Evolutionary conservation across 2,888 invertebrate genomes (phyloP).

Genomic region (Caenorhabditis afra): DNA sequence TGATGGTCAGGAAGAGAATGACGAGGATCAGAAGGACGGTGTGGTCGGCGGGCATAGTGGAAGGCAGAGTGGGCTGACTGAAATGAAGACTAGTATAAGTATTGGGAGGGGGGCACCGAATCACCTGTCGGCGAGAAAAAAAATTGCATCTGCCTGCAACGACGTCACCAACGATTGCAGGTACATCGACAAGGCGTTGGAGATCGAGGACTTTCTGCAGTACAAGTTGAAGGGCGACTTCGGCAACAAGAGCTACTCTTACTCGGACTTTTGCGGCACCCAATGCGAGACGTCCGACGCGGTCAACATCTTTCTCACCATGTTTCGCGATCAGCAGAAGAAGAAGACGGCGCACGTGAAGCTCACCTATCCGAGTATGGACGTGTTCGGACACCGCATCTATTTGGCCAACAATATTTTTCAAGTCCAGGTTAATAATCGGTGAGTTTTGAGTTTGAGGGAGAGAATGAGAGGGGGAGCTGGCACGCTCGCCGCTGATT

Average conservation of each 20-base stretch:
- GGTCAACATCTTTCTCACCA: constrained; percentile 78
- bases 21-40: neutral
- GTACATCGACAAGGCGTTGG: constrained; percentile 78
- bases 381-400: constrained; percentile 79
- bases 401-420: constrained; percentile 80
- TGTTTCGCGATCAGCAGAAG: constrained; percentile 77
- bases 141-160: neutral
- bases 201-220: constrained; percentile 79
- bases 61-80: no score
- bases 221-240: constrained; percentile 77
- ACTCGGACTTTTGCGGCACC: constrained; percentile 80
- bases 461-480: no score
- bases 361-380: constrained; percentile 80
- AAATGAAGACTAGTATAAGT: no score
- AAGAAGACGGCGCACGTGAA: constrained; percentile 74
- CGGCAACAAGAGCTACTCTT: constrained; percentile 72
- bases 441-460: constrained; percentile 48
- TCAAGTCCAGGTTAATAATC: constrained; percentile 76
- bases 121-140: no score
- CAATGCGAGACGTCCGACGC: constrained; percentile 80
- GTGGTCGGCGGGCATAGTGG: no score
- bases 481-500: no score
- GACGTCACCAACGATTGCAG: constrained; percentile 56
- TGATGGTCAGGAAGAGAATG: no score
- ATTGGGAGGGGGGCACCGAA: no score